A percentile compares a stretch with the other conserved stretches of the same genome.
These are phyloP conservation scores for Micronycteris hirsuta DNA, from an alignment of 2,113 vertebrate species.

Conservation along the genomic window DNA sequence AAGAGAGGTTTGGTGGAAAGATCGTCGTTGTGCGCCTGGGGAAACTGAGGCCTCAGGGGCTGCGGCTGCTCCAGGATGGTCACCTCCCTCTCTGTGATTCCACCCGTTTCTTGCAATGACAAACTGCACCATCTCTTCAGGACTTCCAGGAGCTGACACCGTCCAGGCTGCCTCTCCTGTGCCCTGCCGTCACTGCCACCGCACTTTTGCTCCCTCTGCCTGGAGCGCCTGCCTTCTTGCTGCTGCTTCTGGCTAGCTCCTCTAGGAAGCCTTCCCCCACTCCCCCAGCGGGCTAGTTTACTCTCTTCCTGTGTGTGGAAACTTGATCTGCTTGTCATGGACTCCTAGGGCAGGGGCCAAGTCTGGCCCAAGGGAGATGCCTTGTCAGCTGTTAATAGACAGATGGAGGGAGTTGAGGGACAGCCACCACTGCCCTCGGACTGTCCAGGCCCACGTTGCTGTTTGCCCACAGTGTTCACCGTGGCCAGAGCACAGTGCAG, in stretches of 20 bases:
- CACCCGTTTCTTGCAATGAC: not conserved
- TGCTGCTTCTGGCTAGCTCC: not conserved
- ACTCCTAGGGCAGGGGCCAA: not conserved
- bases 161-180: not conserved
- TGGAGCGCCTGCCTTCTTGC: not conserved
- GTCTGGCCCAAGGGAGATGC: not conserved
- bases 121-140: not conserved
- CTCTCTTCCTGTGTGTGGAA: not conserved
- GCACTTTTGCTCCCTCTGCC: not conserved
- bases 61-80: not conserved
- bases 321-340: not conserved
- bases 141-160: not conserved
- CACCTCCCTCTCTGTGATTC: not conserved
- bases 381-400: not conserved
- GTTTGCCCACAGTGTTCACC: constrained; percentile 50
- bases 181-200: not conserved
- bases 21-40: not conserved
- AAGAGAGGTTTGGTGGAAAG: not conserved
- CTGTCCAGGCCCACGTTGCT: not conserved
- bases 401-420: too few relatives aligned
- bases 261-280: not conserved
- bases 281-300: not conserved
- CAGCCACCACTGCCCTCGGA: not conserved
- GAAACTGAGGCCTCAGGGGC: not conserved
- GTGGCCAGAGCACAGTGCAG: constrained; percentile 55